A percentile compares a stretch with the other conserved stretches of the same genome.
These are phyloP conservation scores for Campopleginae sp. DNA, from an alignment of 2,888 invertebrate genomes.

Conservation along the genomic window DNA sequence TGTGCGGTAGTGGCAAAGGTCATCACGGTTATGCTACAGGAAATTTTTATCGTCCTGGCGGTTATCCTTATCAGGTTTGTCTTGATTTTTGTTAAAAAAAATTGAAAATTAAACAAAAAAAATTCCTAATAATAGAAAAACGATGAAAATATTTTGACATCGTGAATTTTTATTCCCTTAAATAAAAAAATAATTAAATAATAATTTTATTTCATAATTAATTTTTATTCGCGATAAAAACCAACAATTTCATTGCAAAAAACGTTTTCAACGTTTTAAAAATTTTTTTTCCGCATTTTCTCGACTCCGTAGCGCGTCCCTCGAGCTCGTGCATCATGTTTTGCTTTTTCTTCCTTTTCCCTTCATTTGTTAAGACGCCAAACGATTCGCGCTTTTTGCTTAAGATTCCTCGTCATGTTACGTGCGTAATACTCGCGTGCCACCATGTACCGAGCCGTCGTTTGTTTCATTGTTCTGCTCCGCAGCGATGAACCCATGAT, in stretches of 20 bases:
- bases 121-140: not conserved
- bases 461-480: not conserved
- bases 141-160: not conserved
- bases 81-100: not conserved
- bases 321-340: not conserved
- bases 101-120: not conserved
- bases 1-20: conserved; percentile 88
- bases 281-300: conserved; percentile 18
- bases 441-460: not conserved
- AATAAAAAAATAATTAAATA: not conserved
- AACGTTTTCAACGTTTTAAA: not conserved
- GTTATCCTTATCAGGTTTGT: conserved; percentile 83
- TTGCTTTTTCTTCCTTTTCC: not conserved
- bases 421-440: conserved; percentile 11
- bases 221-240: not conserved
- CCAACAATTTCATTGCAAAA: not conserved
- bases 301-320: not conserved
- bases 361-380: conserved; percentile 3
- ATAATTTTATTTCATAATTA: no score
- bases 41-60: conserved; percentile 86
- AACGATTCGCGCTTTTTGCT: conserved; percentile 16
- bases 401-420: not conserved
- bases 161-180: not conserved
- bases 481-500: not conserved
- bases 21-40: conserved; percentile 87